Base-by-base conservation (phyloP, 1,140 invertebrate genomes). In the Drosophila yakuba region DNA sequence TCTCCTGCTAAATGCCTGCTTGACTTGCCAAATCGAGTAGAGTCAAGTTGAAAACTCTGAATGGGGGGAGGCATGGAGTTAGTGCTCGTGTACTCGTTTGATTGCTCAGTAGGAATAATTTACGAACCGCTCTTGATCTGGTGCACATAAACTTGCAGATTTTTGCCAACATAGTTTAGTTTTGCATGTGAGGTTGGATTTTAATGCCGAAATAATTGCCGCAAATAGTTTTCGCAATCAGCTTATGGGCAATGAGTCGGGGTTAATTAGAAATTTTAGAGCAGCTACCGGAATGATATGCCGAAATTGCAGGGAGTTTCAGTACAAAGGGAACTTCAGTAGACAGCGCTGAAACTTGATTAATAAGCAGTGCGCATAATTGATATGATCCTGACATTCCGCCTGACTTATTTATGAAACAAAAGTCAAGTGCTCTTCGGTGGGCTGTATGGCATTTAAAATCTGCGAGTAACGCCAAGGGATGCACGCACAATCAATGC, bases 131-230 rank as follows among this genome's bases (percentile, higher is more conserved):
- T 63, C 77, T 76, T 76, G 77, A 84, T 83, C 80, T 63, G 66
- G 35, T 41, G 57, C 71, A 72, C 54, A 79, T 83, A 75, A 83
- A 84, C 75, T 79, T 79, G 57, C 55, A 84, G 72, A 62, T 84
- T 83, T 64, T 47, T 41, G 62, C 32, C 32, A 43, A 47, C 69
- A 78, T 79, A 78, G 60, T 73, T 78, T 60, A 50, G 69, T 60
- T 81, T 55, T 20, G 52, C 56, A 58, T 84, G 71, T 83, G 68
- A 41, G 80, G 80, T 84, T 72, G 39, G 57, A 45, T 67, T 84
- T 84, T 76, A 84, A 83, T 79, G 59, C 66, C 54, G 32, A 76
- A 84, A 80, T 83, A 79, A 84, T 84, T 84, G 77, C 76, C 61
- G 48, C 64, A 80, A 72, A 83, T 83, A 76, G 76, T 84, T 83